Base-by-base conservation (phyloP, 2,113 vertebrate species). In the Barnardius zonarius region DNA sequence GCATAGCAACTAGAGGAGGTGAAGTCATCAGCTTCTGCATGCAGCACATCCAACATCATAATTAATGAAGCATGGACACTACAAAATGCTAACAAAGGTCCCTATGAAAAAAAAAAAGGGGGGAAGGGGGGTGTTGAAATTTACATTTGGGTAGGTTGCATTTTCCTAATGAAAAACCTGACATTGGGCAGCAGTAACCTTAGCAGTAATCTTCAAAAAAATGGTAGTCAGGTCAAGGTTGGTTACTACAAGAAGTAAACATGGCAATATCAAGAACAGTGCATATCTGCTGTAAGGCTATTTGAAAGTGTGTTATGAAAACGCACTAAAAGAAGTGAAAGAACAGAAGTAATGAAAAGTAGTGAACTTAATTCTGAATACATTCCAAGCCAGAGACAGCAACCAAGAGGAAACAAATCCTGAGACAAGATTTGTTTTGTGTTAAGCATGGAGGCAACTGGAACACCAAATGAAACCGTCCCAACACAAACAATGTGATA, bases 371-470 rank as follows among this genome's bases (percentile, higher is more conserved):
- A 94, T 95, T 85, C 64, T 86, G 16, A 90, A 92, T 43, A 80
- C 69, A 79, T 88, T 94, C 63, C 30, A n/a, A 95, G 93, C 55
- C 59, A 97, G 54, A 95, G 80, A 95, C 64, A 96, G 80, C 37
- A 94, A 92, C 92, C 77, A 94, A 93, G 55, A 48, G 69, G 90
- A 96, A 95, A 95, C 96, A 95, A 94, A 95, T 95, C 84, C 89
- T 77, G 55, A 83, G 79, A 80, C 91, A 92, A 93, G 88, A 93
- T 95, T 95, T 96, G 93, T 91, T 97, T 95, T 95, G 83, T 82
- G 77, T 28, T 33, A 57, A 86, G 88, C 68, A 87, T 76, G 85
- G 59, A 96, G 62, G 67, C 41, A 80, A 70, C 0, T 66, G 61
- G 72, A 93, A 93, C 63, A 94, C 54, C 83, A 91, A 95, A 74